Conservation (phyloP, 1,140 invertebrate species). For the Sycophila sp. region DNA sequence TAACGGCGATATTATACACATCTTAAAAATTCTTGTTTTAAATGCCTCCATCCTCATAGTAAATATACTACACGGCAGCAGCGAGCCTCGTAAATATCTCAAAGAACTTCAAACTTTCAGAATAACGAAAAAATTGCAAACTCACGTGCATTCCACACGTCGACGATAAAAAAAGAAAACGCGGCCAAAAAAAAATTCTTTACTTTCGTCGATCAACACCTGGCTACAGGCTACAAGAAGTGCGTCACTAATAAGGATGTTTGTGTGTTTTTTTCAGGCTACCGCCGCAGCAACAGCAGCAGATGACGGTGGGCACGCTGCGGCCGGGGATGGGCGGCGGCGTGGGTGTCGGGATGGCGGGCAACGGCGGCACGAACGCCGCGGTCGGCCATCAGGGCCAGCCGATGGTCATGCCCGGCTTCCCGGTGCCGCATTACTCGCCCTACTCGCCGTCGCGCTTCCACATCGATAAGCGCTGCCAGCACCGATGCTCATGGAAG, state of each 20-base stretch:
- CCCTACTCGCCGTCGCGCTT: constrained; percentile 90
- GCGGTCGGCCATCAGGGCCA: constrained; percentile 34
- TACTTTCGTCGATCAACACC: too few species aligned
- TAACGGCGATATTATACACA: too few species aligned
- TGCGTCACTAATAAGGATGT: not conserved
- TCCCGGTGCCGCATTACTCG: constrained; percentile 82
- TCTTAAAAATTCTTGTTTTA: too few species aligned
- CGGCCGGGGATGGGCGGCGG: constrained; percentile 52
- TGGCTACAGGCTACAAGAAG: too few species aligned
- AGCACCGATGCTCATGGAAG: constrained; percentile 94
- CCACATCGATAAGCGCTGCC: constrained; percentile 92
- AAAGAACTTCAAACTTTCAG: too few species aligned
- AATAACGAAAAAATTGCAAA: too few species aligned
- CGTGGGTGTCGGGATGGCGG: constrained; percentile 53
- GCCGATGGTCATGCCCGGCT: constrained; percentile 80
- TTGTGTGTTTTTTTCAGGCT: constrained; percentile 60
- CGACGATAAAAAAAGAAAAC: too few species aligned
- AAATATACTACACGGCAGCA: too few species aligned
- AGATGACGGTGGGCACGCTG: constrained; percentile 60
- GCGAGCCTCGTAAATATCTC: too few species aligned
- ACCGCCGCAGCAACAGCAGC: constrained; percentile 63
- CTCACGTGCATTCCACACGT: too few species aligned
- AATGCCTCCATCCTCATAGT: too few species aligned
- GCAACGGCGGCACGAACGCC: constrained; percentile 61
- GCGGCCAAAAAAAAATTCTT: too few species aligned